A percentile compares a stretch with the other conserved stretches of the same genome.
These are phyloP conservation scores for Eubucco bourcierii DNA, from an alignment of 2,113 vertebrate genomes.

Conservation along the genomic window DNA sequence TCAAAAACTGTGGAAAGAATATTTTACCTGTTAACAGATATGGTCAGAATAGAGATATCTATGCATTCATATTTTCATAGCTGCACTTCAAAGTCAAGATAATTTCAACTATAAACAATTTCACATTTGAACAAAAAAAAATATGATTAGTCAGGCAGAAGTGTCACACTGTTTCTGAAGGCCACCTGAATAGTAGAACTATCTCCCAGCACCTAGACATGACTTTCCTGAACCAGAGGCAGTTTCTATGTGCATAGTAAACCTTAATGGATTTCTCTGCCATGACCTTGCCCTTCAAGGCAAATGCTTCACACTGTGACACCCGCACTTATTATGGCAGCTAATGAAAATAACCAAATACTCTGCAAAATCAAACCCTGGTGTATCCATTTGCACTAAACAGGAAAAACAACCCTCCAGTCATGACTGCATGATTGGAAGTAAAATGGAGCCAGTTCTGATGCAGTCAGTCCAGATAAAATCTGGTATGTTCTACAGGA, in stretches of 20 bases:
- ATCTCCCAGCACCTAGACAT: background rate
- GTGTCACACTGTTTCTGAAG: too few relatives aligned
- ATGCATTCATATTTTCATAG: background rate
- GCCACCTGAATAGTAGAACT: background rate
- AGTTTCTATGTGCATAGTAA: background rate
- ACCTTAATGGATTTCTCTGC: background rate
- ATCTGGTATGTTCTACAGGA: fast-evolving
- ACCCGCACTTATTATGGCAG: fast-evolving
- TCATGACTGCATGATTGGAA: fast-evolving
- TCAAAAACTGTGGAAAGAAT: background rate
- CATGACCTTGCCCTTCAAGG: background rate
- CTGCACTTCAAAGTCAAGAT: background rate
- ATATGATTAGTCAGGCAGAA: background rate
- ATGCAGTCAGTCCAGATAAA: fast-evolving
- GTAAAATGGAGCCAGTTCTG: fast-evolving
- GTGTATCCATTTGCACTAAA: background rate
- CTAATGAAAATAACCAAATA: background rate
- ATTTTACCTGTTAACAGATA: background rate
- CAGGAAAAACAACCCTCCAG: fast-evolving
- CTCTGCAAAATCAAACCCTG: background rate
- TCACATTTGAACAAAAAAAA: background rate
- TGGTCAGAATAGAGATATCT: background rate
- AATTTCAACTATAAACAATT: background rate
- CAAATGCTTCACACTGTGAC: background rate
- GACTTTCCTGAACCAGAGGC: background rate